A percentile compares a stretch with the other conserved stretches of the same genome.
Evolutionary conservation across 2,797 vertebrate species (phyloP).

Genomic region (Lepus townsendii): DNA sequence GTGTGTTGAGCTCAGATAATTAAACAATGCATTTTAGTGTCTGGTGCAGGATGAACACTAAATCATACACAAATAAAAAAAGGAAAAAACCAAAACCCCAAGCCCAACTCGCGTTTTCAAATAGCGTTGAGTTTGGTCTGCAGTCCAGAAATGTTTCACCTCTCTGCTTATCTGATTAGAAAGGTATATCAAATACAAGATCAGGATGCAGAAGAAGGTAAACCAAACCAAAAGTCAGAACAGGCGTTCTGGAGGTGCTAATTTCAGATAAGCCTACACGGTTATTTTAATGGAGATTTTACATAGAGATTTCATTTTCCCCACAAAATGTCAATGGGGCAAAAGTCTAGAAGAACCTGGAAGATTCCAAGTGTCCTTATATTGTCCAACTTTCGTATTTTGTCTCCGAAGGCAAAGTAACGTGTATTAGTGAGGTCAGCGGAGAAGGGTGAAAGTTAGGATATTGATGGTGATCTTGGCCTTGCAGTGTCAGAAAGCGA

Average conservation of each 20-base stretch:
- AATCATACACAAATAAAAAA: slow-evolving; percentile 81
- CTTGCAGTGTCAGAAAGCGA: background rate
- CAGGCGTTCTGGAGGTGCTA: slow-evolving; percentile 61
- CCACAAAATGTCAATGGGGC: slow-evolving; percentile 28
- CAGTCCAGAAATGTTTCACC: slow-evolving; percentile 63
- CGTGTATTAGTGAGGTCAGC: background rate
- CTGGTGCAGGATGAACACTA: slow-evolving; percentile 79
- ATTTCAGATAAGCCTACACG: slow-evolving; percentile 76
- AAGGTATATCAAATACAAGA: slow-evolving; percentile 5
- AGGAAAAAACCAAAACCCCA: slow-evolving; percentile 43
- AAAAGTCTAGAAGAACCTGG: slow-evolving; percentile 55
- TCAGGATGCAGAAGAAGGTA: slow-evolving; percentile 37
- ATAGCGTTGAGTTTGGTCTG: slow-evolving; percentile 53
- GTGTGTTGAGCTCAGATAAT: slow-evolving; percentile 84
- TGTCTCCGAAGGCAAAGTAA: slow-evolving; percentile 22
- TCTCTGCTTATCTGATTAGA: slow-evolving; percentile 70
- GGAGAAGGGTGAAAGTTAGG: background rate
- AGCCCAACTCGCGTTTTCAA: slow-evolving; percentile 34
- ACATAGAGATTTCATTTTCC: slow-evolving; percentile 12
- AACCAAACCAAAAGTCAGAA: slow-evolving; percentile 53
- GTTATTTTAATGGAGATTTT: slow-evolving; percentile 73
- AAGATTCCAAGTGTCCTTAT: slow-evolving; percentile 53
- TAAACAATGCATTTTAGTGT: slow-evolving; percentile 83
- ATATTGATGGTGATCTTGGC: background rate
- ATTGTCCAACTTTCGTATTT: slow-evolving; percentile 40